Evolutionary conservation across 1,140 invertebrate genomes (phyloP).

Genomic region (Venturia canescens): DNA sequence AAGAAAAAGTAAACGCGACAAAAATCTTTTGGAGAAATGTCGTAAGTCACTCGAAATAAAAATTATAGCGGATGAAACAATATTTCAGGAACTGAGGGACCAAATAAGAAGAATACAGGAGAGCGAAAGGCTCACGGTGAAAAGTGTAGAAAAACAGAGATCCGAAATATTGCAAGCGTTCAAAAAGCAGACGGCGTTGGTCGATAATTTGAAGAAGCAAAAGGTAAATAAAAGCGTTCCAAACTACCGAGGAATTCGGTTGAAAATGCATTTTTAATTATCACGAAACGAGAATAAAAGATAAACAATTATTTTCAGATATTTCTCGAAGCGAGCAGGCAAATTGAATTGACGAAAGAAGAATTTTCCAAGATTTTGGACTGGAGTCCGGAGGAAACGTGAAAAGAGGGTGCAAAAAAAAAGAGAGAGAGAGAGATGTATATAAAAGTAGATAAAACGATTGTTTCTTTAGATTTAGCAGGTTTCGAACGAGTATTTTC

Average conservation of each 20-base stretch:
- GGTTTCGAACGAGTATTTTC: conserved; percentile 57
- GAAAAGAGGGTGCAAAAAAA: conserved; percentile 16
- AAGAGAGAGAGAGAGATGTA: conserved; percentile 29
- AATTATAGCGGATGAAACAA: neutral
- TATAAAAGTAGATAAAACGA: neutral
- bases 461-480: neutral
- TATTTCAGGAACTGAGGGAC: conserved; percentile 73
- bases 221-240: conserved; percentile 67
- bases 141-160: conserved; percentile 75
- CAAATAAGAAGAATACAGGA: conserved; percentile 72
- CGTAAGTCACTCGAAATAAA: neutral
- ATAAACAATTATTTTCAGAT: conserved; percentile 62
- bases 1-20: conserved; percentile 73
- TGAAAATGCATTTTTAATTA: no score
- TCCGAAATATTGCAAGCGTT: conserved; percentile 75
- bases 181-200: conserved; percentile 76
- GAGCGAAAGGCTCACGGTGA: conserved; percentile 67
- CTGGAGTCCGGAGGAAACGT: conserved; percentile 67
- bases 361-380: conserved; percentile 76
- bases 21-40: neutral
- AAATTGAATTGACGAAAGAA: conserved; percentile 70
- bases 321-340: conserved; percentile 71
- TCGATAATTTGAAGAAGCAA: conserved; percentile 78
- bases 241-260: neutral
- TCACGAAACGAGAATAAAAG: neutral